Base-by-base conservation (phyloP, 2,797 vertebrate genomes). In the Aulostomus chinensis region DNA sequence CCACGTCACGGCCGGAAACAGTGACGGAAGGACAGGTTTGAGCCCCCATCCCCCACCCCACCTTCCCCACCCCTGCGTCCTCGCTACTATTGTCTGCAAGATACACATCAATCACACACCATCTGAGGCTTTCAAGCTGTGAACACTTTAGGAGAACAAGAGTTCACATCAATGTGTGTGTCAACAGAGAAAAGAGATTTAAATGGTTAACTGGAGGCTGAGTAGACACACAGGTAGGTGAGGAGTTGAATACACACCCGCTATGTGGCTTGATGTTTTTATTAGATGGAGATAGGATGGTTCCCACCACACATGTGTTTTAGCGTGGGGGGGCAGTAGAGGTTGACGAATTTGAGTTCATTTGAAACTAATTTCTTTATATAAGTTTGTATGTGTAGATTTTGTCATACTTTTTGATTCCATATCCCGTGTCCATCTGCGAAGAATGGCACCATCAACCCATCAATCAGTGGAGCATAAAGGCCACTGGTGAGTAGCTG, bases 131-230 rank as follows among this genome's bases (percentile, higher is more conserved):
- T 74, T 83, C 36, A 78, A 77, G 68, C 51, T n/a, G n/a, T 62
- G 34, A 35, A 31, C 21, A 41, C 32, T 39, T 47, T 76, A 62
- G 69, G 72, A 62, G 51, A 59, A 54, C 77, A 80, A 81, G 88
- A 85, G 81, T 68, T 89, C 68, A 60, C 24, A 51, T 59, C 68
- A 37, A 84, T 76, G 86, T 59, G 82, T 84, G 77, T 80, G 85
- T 81, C 86, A 90, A 92, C 76, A 78, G 73, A 68, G 66, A 49
- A 63, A 10, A 77, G 68, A 84, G 89, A 87, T 87, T 84, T 76
- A 80, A 85, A 75, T 10, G 43, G 5, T 37, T 52, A 30, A 16
- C 33, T 46, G 63, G 14, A 22, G 31, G 47, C 29, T 56, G 32
- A 12, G 58, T 34, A 8, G 24, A 58, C 29, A 57, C 39, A 53